These are phyloP conservation scores for Aethes cnicana DNA, from an alignment of 2,888 invertebrate genomes.

Conservation along the genomic window DNA sequence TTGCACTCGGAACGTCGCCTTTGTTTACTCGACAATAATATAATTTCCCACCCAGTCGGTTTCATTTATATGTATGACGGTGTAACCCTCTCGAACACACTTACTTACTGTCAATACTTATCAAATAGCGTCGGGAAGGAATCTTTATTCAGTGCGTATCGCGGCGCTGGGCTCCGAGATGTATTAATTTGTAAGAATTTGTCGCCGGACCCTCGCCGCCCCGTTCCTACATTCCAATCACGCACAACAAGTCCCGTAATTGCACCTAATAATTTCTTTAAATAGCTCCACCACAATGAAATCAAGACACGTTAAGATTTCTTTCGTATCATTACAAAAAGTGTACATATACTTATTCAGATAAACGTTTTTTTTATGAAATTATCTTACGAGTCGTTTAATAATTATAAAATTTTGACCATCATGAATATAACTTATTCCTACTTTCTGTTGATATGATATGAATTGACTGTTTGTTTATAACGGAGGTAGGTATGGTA, in stretches of 20 bases:
- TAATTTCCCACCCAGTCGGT: conserved; percentile 1
- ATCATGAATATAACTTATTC: too few species aligned
- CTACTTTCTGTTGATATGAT: too few species aligned
- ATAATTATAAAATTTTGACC: too few species aligned
- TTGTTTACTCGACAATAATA: conserved; percentile 26
- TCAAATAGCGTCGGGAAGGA: conserved; percentile 55
- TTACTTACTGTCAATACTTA: conserved; percentile 56
- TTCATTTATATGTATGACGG: conserved; percentile 32
- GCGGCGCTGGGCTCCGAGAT: conserved; percentile 69
- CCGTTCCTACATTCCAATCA: conserved; percentile 74
- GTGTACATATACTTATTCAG: too few species aligned
- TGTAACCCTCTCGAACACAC: conserved; percentile 42
- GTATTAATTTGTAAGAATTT: conserved; percentile 83
- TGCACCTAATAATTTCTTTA: conserved; percentile 81
- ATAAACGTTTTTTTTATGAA: too few species aligned
- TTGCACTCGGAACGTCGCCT: conserved; percentile 19
- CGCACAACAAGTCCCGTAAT: conserved; percentile 80
- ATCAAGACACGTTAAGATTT: conserved; percentile 29
- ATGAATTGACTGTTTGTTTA: too few species aligned
- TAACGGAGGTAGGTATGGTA: neutral
- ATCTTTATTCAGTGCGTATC: conserved; percentile 75
- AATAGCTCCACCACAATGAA: conserved; percentile 58
- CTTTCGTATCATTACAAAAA: neutral
- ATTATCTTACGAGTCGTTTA: too few species aligned
- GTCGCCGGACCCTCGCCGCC: conserved; percentile 72